Evolutionary conservation across 2,888 invertebrate species (phyloP), one percentile per base, ranked within the genome.

Genomic region (Danaus chrysippus): DNA sequence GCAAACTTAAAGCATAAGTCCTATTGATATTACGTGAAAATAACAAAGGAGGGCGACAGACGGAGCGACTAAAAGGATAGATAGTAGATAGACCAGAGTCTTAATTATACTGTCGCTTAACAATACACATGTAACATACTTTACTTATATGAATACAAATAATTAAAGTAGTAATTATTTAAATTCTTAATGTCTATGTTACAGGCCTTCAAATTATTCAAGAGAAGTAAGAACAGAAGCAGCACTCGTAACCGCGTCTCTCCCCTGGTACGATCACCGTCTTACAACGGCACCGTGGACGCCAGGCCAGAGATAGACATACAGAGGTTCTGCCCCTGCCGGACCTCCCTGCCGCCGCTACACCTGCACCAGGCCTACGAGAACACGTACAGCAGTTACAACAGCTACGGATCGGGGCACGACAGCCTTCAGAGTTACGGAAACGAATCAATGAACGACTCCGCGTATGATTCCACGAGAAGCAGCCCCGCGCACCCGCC

Each of bases 141-240:
- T 23, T 23, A 23, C 23, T 23, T 23, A 5, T 23, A 23, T 23
- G 5, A 3, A 5, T 23, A 23, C 5, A 23, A 3, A 6, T 34
- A 34, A 34, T 3, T 34, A 34, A 5, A 5, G 23, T 34, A 5
- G 23, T 34, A 34, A 6, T 34, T 34, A 34, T 34, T 34, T 34
- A 34, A 34, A 34, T 2, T 5, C 6, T 34, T 5, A 34, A 34
- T 34, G 8, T 34, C 3, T 34, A 34, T 6, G 23, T 60, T 61
- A 10, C 85, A 91, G 90, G 90, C 90, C 73, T 89, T 91, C 83
- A 91, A 90, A 70, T 71, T 91, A 43, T 91, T 91, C 81, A 90
- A 89, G 64, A 68, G 84, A 46, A 87, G 74, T 73, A 84, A 86
- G 62, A 81, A 68, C 58, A 81, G 82, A 63, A 88, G 87, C 69